Evolutionary conservation across 2,113 vertebrate genomes (phyloP), one percentile per base, ranked within the genome.

Genomic region (Anhinga rufa): DNA sequence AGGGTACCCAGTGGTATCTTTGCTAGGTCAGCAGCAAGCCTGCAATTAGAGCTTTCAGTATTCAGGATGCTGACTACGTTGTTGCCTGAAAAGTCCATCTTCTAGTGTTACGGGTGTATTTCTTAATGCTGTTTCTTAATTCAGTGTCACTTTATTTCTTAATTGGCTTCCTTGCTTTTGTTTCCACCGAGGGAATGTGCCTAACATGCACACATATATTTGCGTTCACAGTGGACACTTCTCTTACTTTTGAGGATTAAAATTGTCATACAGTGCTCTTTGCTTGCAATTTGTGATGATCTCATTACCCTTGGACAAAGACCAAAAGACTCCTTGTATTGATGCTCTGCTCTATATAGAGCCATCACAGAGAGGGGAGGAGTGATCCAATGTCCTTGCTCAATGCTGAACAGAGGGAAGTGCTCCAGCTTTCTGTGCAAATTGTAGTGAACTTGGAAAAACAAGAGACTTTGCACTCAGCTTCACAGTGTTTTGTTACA

Each of bases 1-100:
- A 42, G 93, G 54, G 10, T 68, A 90, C 70, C 71, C 44, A 82
- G 6, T 0, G 0, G 74, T 52, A 42, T 85, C 31, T 94, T 72
- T 93, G 81, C 89, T 69, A 61, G 84, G 54, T 96, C 94, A 96
- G 90, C 87, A 94, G 49, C 58, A 72, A 88, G 51, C 2, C 62
- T 91, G 29, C 65, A 85, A 85, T 68, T 66, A 40, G 42, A 60
- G 36, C 14, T 71, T 91, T 61, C n/a, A 21, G 22, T 51, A 48
- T 70, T 72, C 32, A 70, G 79, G 60, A 55, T 77, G 49, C 75
- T 77, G 75, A 77, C 58, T 42, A 9, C 3, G 7, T 24, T 78
- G 29, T 28, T 66, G 46, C n/a, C 69, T 86, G 42, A 77, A 91
- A 75, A 51, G 22, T 51, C 25, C 6, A 21, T 66, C 38, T 89